Conservation (phyloP, 2,797 vertebrate genomes). For the Sarcophilus harrisii region DNA sequence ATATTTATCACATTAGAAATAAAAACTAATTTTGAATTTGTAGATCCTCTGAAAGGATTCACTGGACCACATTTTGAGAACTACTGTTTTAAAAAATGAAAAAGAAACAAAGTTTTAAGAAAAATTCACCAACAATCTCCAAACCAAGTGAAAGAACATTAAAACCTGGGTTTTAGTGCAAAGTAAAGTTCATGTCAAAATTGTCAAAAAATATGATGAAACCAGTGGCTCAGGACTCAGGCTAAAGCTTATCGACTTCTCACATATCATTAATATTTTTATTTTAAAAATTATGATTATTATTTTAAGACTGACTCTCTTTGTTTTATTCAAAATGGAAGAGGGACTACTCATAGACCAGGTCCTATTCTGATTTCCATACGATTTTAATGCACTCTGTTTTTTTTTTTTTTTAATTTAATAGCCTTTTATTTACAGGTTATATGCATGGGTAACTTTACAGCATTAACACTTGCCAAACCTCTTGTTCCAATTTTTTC, state of each 20-base stretch:
- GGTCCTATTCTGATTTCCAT: neutral
- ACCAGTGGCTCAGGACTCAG: neutral
- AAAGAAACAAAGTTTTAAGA: neutral
- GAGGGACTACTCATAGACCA: neutral
- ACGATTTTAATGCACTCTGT: neutral
- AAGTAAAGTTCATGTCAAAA: neutral
- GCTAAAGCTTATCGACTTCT: neutral
- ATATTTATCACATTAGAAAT: no score
- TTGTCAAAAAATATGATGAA: neutral
- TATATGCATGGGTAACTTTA: no score
- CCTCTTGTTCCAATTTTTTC: no score
- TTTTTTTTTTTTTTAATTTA: no score
- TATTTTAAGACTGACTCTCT: neutral
- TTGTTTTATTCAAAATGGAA: neutral
- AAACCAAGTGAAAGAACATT: neutral
- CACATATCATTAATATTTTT: neutral
- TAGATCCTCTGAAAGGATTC: no score
- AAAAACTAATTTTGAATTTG: no score
- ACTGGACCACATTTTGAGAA: no score
- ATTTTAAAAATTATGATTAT: neutral
- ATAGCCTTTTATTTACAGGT: no score
- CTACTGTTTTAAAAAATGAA: neutral
- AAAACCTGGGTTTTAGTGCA: neutral
- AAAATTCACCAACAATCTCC: neutral
- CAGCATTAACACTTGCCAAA: no score